Conservation (phyloP, 2,113 vertebrate species). For the Crotalus viridis region DNA sequence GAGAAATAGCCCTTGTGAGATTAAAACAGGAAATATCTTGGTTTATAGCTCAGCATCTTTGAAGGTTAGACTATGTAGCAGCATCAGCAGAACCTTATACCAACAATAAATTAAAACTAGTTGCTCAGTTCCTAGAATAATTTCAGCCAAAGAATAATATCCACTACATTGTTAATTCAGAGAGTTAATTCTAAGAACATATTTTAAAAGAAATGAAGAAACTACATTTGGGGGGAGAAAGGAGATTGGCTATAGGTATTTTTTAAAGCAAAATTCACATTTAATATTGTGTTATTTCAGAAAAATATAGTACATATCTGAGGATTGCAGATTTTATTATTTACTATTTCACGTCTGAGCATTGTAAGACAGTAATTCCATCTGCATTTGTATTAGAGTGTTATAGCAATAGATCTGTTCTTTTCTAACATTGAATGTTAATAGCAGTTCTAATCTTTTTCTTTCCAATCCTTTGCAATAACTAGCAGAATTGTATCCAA, state of each 20-base stretch:
- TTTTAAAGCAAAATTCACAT: background rate
- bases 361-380: background rate
- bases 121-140: background rate
- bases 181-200: background rate
- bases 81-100: background rate
- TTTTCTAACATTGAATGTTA: background rate
- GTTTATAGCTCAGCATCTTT: background rate
- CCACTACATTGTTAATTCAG: background rate
- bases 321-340: background rate
- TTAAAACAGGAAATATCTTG: background rate
- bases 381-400: background rate
- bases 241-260: background rate
- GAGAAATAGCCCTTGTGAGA: background rate
- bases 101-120: background rate
- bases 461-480: background rate
- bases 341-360: background rate
- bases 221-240: background rate
- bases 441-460: background rate
- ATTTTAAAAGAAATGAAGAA: background rate
- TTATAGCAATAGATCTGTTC: background rate
- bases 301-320: background rate
- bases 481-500: background rate
- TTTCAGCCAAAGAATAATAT: background rate
- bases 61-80: background rate
- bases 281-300: background rate